phyloP scores from a whole-genome alignment of 2,797 vertebrate species.

The Periophthalmus magnuspinnatus region DNA sequence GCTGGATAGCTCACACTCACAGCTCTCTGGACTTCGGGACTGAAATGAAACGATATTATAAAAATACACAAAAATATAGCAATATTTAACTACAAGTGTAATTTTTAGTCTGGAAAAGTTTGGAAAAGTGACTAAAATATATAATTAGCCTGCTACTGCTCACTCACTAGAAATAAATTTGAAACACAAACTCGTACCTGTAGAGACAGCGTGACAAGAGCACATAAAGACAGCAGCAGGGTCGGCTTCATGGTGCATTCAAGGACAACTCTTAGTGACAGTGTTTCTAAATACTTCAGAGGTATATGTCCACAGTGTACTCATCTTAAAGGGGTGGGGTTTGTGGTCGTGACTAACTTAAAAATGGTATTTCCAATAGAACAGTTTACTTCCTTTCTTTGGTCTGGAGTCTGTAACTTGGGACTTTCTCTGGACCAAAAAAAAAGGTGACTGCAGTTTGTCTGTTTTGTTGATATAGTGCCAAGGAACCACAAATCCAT shows the following conservation, averaged over 20 bases:
- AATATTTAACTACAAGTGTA: no score
- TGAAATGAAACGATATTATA: slow-evolving; percentile 15
- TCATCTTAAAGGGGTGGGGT: neutral
- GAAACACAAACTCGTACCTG: slow-evolving; percentile 47
- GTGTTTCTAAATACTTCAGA: neutral
- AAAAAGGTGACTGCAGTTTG: neutral
- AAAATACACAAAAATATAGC: neutral
- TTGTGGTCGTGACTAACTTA: neutral
- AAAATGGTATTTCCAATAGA: neutral
- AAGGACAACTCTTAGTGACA: neutral
- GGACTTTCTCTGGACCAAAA: neutral
- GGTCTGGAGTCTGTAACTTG: neutral
- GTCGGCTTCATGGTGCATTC: slow-evolving; percentile 43
- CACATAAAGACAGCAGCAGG: slow-evolving; percentile 30
- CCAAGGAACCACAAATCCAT: neutral
- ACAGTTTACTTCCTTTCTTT: slow-evolving; percentile 30
- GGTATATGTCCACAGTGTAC: neutral
- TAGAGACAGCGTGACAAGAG: slow-evolving; percentile 34
- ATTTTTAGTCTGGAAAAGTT: no score
- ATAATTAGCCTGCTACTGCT: no score
- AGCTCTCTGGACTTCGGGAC: slow-evolving; percentile 24
- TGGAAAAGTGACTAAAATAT: no score
- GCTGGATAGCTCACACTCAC: slow-evolving; percentile 64
- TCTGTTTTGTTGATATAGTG: neutral
- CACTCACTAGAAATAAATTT: neutral